phyloP scores from a whole-genome alignment of 2,797 vertebrate species.

The Avahi laniger region DNA sequence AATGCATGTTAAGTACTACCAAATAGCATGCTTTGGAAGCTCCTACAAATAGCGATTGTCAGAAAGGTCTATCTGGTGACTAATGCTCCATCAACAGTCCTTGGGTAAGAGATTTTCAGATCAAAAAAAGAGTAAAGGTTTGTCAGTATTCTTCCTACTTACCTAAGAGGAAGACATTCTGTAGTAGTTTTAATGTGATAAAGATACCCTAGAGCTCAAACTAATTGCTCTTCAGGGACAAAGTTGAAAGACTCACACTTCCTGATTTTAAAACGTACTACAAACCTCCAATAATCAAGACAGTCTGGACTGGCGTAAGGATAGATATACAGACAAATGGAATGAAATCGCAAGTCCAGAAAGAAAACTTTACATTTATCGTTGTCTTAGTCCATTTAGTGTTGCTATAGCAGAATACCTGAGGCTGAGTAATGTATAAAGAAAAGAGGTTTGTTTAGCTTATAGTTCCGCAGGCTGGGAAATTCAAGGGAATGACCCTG shows the following conservation, averaged over 20 bases:
- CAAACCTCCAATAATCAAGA: neutral
- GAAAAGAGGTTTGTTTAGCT: too few relatives aligned
- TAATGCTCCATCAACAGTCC: neutral
- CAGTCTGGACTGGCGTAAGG: neutral
- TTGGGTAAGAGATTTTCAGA: neutral
- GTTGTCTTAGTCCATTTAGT: too few relatives aligned
- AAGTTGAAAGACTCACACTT: neutral
- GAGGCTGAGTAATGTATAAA: too few relatives aligned
- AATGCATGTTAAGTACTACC: neutral
- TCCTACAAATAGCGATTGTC: neutral
- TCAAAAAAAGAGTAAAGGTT: neutral
- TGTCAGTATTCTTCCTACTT: neutral
- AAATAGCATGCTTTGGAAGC: neutral
- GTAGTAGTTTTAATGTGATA: slow-evolving; percentile 5
- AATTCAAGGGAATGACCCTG: too few relatives aligned
- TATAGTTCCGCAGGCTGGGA: too few relatives aligned
- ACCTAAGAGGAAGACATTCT: neutral
- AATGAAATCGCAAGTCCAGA: neutral
- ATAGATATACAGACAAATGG: neutral
- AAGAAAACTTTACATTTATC: neutral
- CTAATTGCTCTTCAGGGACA: neutral
- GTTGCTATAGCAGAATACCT: too few relatives aligned
- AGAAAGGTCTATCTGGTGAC: neutral
- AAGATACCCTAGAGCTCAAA: neutral
- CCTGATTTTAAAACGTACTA: neutral